Conservation (phyloP, 2,888 invertebrate species). For the Papilio demoleus region DNA sequence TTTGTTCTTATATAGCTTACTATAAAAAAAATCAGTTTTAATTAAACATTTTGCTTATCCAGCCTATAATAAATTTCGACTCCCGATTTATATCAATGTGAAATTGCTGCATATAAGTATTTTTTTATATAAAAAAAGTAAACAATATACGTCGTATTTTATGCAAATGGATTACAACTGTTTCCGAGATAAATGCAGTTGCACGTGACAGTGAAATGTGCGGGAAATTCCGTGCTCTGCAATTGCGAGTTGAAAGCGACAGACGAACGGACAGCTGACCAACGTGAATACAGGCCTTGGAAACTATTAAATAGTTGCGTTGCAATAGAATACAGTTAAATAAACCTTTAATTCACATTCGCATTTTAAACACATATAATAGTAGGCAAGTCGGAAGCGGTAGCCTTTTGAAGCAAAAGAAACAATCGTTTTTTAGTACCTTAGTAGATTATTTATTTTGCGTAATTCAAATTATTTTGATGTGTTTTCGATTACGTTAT, state of each 20-base stretch:
- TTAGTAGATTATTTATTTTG: too few relatives aligned
- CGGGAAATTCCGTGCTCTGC: constrained; percentile 12
- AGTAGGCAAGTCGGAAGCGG: too few relatives aligned
- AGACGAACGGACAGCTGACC: constrained; percentile 16
- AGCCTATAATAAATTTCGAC: too few relatives aligned
- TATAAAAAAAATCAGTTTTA: too few relatives aligned
- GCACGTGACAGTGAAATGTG: constrained; percentile 23
- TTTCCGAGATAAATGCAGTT: constrained; percentile 21
- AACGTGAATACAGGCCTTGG: neutral
- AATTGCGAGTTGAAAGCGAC: constrained; percentile 26
- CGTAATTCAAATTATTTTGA: too few relatives aligned
- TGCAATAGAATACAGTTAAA: neutral
- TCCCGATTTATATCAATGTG: too few relatives aligned
- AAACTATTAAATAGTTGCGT: neutral
- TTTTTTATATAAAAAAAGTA: neutral
- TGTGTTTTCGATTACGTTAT: too few relatives aligned
- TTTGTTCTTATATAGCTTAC: too few relatives aligned
- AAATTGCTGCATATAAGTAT: too few relatives aligned
- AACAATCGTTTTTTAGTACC: too few relatives aligned
- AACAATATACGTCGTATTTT: neutral
- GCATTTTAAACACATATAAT: neutral
- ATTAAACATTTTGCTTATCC: too few relatives aligned
- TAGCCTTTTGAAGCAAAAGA: too few relatives aligned
- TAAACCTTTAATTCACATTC: neutral
- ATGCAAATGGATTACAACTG: constrained; percentile 5